phyloP scores from a whole-genome alignment of 2,797 vertebrate genomes.

The Cirrhinus molitorella region DNA sequence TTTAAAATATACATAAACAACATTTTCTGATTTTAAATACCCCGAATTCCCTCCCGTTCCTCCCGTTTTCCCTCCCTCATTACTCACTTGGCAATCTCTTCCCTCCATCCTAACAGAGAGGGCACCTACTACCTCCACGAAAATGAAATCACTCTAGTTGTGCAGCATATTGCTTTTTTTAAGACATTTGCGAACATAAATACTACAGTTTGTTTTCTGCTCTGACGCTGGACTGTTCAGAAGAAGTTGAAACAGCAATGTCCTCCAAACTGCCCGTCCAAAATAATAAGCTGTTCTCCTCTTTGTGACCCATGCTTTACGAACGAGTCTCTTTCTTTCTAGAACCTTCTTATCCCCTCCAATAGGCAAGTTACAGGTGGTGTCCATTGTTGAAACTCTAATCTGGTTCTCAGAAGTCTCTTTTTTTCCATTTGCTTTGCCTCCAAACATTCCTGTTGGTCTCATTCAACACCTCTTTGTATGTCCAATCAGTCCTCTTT shows the following conservation, averaged over 20 bases:
- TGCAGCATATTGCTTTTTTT: slow-evolving; percentile 80
- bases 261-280: slow-evolving; percentile 78
- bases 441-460: neutral
- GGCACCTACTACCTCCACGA: slow-evolving; percentile 69
- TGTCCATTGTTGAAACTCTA: slow-evolving; percentile 26
- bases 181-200: slow-evolving; percentile 84
- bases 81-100: slow-evolving; percentile 38
- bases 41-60: slow-evolving; percentile 57
- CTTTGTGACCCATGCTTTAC: slow-evolving; percentile 48
- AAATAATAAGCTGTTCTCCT: slow-evolving; percentile 43
- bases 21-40: slow-evolving; percentile 65
- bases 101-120: slow-evolving; percentile 63
- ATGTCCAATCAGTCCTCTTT: slow-evolving; percentile 37
- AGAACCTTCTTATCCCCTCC: slow-evolving; percentile 28
- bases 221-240: slow-evolving; percentile 67
- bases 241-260: slow-evolving; percentile 72
- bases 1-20: slow-evolving; percentile 82
- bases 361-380: slow-evolving; percentile 5
- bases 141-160: slow-evolving; percentile 72
- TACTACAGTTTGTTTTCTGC: slow-evolving; percentile 73
- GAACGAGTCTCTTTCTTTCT: slow-evolving; percentile 11
- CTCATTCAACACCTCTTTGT: slow-evolving; percentile 21
- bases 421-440: neutral
- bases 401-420: neutral
- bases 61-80: slow-evolving; percentile 18